Evolutionary conservation across 2,888 invertebrate genomes (phyloP).

Genomic region (Cheilosia scutellata): DNA sequence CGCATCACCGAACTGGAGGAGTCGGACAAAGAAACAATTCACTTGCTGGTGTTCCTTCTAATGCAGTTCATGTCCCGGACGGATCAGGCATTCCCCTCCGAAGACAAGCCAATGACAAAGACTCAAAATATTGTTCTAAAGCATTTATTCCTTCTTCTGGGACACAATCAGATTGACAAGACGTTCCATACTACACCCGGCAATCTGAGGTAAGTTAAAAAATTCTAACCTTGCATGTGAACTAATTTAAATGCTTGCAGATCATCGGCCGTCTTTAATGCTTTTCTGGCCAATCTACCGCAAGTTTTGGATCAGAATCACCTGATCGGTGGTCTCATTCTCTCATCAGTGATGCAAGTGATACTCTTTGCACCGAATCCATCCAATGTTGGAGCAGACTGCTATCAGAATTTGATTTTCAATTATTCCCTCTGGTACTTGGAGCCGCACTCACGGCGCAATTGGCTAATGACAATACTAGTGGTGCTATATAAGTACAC

Average conservation of each 20-base stretch:
- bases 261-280: conserved; percentile 97
- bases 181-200: conserved; percentile 96
- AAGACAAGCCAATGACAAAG: conserved; percentile 92
- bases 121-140: conserved; percentile 94
- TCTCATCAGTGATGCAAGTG: conserved; percentile 92
- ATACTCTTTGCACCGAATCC: conserved; percentile 94
- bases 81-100: conserved; percentile 93
- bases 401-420: conserved; percentile 86
- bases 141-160: conserved; percentile 95
- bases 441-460: conserved; percentile 93
- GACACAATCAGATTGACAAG: conserved; percentile 96
- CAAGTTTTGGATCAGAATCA: conserved; percentile 98
- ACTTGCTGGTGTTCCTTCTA: conserved; percentile 95
- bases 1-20: conserved; percentile 97
- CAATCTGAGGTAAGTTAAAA: conserved; percentile 88
- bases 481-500: conserved; percentile 98
- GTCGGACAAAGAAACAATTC: conserved; percentile 97
- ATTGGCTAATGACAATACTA: conserved; percentile 96
- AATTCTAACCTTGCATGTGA: neutral
- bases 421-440: conserved; percentile 94
- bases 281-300: conserved; percentile 96
- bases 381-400: conserved; percentile 86
- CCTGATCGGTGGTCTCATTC: conserved; percentile 94
- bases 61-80: conserved; percentile 97
- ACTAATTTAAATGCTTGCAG: conserved; percentile 84